Evolutionary conservation across 1,140 invertebrate genomes (phyloP).

Genomic region (Ceratosolen solmsi): DNA sequence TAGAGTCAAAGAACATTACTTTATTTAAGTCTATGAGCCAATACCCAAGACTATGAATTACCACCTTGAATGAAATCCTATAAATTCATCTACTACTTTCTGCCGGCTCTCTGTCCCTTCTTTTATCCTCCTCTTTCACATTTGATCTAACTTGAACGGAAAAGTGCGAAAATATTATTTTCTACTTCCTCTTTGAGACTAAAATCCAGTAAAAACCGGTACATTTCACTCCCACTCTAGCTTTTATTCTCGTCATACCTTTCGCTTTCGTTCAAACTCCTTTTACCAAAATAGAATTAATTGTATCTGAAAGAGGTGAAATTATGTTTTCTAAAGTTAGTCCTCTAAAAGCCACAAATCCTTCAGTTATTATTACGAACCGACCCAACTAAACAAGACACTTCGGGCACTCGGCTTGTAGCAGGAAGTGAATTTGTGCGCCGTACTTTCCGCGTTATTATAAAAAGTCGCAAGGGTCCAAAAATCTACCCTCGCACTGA

Average conservation of each 20-base stretch:
- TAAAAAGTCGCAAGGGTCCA: conserved; percentile 18
- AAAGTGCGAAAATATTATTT: background rate
- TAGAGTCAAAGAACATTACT: conserved; percentile 65
- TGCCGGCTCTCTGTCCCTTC: conserved; percentile 37
- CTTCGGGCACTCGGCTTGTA: background rate
- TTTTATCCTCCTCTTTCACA: conserved; percentile 57
- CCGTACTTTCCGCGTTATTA: conserved; percentile 11
- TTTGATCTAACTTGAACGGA: background rate
- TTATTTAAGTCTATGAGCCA: conserved; percentile 69
- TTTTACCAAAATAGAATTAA: conserved; percentile 65
- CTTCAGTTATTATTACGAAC: conserved; percentile 13
- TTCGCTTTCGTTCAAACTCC: background rate
- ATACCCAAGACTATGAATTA: too few species aligned
- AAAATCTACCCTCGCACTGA: background rate
- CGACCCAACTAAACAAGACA: background rate
- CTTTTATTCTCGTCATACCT: background rate
- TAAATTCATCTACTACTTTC: background rate
- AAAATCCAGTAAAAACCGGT: background rate
- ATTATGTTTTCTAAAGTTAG: conserved; percentile 68
- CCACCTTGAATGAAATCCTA: too few species aligned
- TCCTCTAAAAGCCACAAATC: background rate
- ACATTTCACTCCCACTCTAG: conserved; percentile 58
- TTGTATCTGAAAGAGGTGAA: conserved; percentile 69
- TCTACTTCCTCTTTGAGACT: background rate
- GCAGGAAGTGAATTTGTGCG: conserved; percentile 15